Conservation (phyloP, 2,888 invertebrate genomes). For the Blastobasis lacticolella region DNA sequence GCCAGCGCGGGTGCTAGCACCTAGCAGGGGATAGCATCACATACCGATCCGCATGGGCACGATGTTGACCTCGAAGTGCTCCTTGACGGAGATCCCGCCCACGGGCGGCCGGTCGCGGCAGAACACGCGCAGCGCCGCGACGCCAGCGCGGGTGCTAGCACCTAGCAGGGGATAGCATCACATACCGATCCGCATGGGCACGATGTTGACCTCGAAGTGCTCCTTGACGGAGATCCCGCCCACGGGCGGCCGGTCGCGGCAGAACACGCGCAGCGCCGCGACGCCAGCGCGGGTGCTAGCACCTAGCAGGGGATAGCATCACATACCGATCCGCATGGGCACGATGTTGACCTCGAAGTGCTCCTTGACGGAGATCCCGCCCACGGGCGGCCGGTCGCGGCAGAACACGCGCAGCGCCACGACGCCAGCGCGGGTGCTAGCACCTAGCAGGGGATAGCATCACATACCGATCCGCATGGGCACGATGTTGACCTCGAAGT, state of each 20-base stretch:
- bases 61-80: constrained; percentile 98
- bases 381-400: constrained; percentile 95
- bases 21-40: constrained; percentile 21
- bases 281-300: constrained; percentile 55
- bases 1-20: constrained; percentile 64
- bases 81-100: constrained; percentile 98
- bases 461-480: constrained; percentile 88
- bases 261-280: constrained; percentile 94
- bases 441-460: constrained; percentile 39
- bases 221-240: constrained; percentile 99
- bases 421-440: constrained; percentile 57
- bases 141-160: constrained; percentile 59
- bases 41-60: constrained; percentile 92
- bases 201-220: constrained; percentile 98
- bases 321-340: constrained; percentile 88
- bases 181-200: constrained; percentile 90
- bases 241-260: constrained; percentile 96
- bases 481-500: constrained; percentile 98
- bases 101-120: constrained; percentile 97
- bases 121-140: constrained; percentile 92
- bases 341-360: constrained; percentile 99
- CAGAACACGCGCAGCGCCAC: constrained; percentile 95
- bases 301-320: constrained; percentile 39
- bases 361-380: constrained; percentile 99
- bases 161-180: constrained; percentile 28